Conservation (phyloP, 1,140 invertebrate species). For the Tyrophagus putrescentiae region DNA sequence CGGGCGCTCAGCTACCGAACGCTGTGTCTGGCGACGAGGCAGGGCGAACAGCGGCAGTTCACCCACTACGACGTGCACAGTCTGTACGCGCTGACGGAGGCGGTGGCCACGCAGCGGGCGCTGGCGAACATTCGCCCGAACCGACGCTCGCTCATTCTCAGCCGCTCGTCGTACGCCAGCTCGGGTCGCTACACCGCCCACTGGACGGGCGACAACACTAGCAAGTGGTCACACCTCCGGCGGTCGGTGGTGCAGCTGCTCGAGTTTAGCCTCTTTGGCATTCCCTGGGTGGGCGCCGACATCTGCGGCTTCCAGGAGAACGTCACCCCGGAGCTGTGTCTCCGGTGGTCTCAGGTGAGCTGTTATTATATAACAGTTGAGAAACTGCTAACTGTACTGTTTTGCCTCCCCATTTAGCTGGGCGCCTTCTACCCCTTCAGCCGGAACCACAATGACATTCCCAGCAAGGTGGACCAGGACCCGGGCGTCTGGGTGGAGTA, state of each 20-base stretch:
- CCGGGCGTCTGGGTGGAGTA: slow-evolving; percentile 11
- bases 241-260: slow-evolving; percentile 34
- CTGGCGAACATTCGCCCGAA: slow-evolving; percentile 19
- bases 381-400: no score
- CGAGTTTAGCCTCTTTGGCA: slow-evolving; percentile 15
- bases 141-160: slow-evolving; percentile 57
- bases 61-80: slow-evolving; percentile 50
- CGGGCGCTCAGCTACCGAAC: slow-evolving; percentile 42
- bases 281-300: slow-evolving; percentile 29
- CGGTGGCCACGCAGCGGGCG: slow-evolving; percentile 51
- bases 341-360: slow-evolving; percentile 40
- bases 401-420: no score
- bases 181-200: slow-evolving; percentile 64
- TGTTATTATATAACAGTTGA: no score
- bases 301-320: slow-evolving; percentile 34
- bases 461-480: slow-evolving; percentile 24
- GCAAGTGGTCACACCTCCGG: background rate
- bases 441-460: slow-evolving; percentile 31
- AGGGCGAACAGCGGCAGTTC: slow-evolving; percentile 1
- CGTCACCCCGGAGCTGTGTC: slow-evolving; percentile 46
- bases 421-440: slow-evolving; percentile 62
- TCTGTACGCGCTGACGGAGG: slow-evolving; percentile 59
- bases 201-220: slow-evolving; percentile 53
- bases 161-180: slow-evolving; percentile 60
- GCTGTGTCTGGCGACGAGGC: background rate